Evolutionary conservation across 2,797 vertebrate genomes (phyloP), one percentile per base, ranked within the genome.

Genomic region (Dendrocincla fuliginosa): DNA sequence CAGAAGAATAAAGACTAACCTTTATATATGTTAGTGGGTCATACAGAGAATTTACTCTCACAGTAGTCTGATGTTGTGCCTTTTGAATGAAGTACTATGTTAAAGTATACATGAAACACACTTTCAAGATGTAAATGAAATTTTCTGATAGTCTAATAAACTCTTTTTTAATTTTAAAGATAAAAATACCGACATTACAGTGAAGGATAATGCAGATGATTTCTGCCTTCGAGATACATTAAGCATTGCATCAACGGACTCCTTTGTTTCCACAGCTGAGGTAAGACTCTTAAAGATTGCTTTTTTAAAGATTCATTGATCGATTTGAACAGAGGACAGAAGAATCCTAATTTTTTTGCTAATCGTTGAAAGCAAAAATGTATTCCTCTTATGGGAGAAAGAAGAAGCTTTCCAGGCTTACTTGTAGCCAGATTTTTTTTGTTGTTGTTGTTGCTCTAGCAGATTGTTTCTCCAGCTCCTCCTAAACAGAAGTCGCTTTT

Each of bases 241-340:
- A 93, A 99, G 99, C 97, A 97, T 99, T 35, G 98, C 98, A 39
- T 99, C 99, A 55, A 99, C 98, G 0, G 99, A 99, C 95, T 99
- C 99, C 7, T 99, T 99, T 85, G 98, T 99, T 91, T 99, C 99
- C 30, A 99, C 98, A 7, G 98, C 98, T 39, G 99, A 99, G 99
- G 99, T 99, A 97, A 98, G 98, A 60, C 47, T 90, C 42, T n/a
- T 20, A 37, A 60, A 67, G 30, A 65, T 75, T 68, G 22, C 18
- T 68, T 71, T 79, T 81, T 69, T n/a, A 67, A 69, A 52, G 28
- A 27, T 79, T 75, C 27, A 8, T 17, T 53, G 3, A 15, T 70
- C 28, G 79, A 4, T 85, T 75, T 77, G 32, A 90, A 76, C 27
- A 64, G 16, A 46, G 33, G 87, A 77, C 27, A 59, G 52, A 87